Base-by-base conservation (phyloP, 2,888 invertebrate species). In the Nudaria mundana region DNA sequence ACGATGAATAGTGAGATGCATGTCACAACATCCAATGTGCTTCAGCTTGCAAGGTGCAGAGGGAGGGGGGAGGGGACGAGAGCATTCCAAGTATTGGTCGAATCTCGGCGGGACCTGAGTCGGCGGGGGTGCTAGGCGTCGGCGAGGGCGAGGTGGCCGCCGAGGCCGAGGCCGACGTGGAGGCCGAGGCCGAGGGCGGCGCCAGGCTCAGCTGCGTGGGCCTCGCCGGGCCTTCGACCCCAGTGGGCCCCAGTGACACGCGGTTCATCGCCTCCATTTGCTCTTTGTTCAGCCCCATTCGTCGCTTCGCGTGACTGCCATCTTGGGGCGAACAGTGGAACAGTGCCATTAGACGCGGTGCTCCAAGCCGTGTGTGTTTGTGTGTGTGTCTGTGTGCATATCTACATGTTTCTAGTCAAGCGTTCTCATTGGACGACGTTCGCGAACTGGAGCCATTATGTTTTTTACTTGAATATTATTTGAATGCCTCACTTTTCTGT, bases 241-340 rank as follows among this genome's bases (percentile, higher is more conserved):
- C 77, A n/a, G n/a, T n/a, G n/a, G n/a, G n/a, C n/a, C n/a, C n/a
- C 78, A 87, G 82, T 71, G 84, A 82, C 72, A 85, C 86, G 52
- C 77, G 81, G 74, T 80, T 84, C 85, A 89, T 83, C 68, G 86
- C 89, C 77, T 89, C 89, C 84, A 89, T 85, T 74, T 89, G 86
- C 72, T 89, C 89, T 73, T 87, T 82, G 82, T 88, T 89, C 81
- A 89, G 88, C 75, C 89, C 89, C 84, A 88, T 87, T 70, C 89
- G 87, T 81, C 88, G 76, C 83, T 88, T 89, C 88, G 86, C 83
- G 86, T 89, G 87, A 84, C 89, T 88, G 89, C 89, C 89, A 89
- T 89, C 89, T 89, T 89, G 76, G 79, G 71, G 81, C 77, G 42
- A 43, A 43, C 42, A 42, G 42, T 42, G 81, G 63, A 81, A 82